Evolutionary conservation across 2,113 vertebrate species (phyloP).

Genomic region (Chiloscyllium plagiosum): DNA sequence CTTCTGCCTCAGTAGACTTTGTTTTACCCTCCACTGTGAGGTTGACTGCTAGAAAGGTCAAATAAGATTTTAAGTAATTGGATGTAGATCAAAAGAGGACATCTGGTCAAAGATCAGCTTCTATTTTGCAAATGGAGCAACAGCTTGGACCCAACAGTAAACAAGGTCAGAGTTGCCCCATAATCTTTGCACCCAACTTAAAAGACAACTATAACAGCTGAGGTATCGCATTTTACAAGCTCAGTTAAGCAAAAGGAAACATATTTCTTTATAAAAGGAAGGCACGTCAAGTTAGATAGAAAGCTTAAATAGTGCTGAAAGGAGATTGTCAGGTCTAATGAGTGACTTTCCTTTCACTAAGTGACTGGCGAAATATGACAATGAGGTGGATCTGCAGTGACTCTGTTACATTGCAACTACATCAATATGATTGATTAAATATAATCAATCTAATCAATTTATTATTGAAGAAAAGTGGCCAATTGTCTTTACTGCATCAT

Average conservation of each 20-base stretch:
- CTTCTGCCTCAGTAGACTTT: neutral
- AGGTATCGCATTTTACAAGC: neutral
- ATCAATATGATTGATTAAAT: neutral
- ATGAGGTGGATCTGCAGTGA: neutral
- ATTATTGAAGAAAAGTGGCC: neutral
- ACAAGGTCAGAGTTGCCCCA: neutral
- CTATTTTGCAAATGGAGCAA: neutral
- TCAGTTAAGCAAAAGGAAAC: neutral
- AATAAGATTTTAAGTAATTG: neutral
- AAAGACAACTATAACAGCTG: neutral
- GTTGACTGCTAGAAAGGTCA: neutral
- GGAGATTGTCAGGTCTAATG: neutral
- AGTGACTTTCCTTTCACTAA: neutral
- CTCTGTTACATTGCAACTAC: neutral
- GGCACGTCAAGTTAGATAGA: neutral
- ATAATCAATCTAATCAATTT: neutral
- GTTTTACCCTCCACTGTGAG: neutral
- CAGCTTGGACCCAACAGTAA: neutral
- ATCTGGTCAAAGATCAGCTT: neutral
- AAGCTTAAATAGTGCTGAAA: neutral
- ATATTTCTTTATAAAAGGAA: neutral
- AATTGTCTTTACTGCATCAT: neutral
- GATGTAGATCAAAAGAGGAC: neutral
- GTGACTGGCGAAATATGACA: neutral
- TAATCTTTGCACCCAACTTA: neutral